Base-by-base conservation (phyloP, 2,888 invertebrate genomes). In the Dolichomitus sp. region DNA sequence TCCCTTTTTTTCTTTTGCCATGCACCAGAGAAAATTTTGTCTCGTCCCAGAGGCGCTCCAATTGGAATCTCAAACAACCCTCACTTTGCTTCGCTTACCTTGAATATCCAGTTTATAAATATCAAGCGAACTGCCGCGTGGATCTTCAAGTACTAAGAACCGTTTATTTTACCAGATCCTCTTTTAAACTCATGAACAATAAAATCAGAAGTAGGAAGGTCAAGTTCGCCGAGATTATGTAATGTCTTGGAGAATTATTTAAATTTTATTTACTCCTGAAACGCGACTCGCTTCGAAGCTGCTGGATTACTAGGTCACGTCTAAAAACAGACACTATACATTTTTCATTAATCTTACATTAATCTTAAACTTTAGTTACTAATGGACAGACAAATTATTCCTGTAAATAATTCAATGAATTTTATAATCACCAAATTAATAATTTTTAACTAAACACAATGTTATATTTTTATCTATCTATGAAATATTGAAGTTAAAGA, bases 41-140 rank as follows among this genome's bases (percentile, higher is more conserved):
- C 70, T 70, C 50, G 48, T 50, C 12, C 48, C 19, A 42, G 19
- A 65, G 42, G 45, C 12, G 17, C 48, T 45, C 27, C 37, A 57
- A 81, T 81, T 72, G 63, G 70, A 72, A 76, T 50, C 65, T 70
- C 72, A 76, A 81, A 81, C 76, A 66, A 66, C 19, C 66, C 50
- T 65, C 40, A 45, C 19, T 50, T 54, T 61, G 59, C 23, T 42
- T 66, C 57, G 42, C 68, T 76, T 68, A 69, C 70, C 81, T 81
- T 76, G 81, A 81, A 81, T 61, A 72, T 81, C 52, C 30, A 52
- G 42, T 66, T 72, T 33, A 77, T 66, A 65, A 81, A 81, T 81
- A 76, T 81, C 61, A 57, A 80, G 42, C 70, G 19, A 57, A n/a
- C 40, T 69, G 52, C 19, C 66, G 52, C 76, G 68, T 27, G 72